Conservation (phyloP, 2,113 vertebrate species). For the Dicrurus megarhynchus region DNA sequence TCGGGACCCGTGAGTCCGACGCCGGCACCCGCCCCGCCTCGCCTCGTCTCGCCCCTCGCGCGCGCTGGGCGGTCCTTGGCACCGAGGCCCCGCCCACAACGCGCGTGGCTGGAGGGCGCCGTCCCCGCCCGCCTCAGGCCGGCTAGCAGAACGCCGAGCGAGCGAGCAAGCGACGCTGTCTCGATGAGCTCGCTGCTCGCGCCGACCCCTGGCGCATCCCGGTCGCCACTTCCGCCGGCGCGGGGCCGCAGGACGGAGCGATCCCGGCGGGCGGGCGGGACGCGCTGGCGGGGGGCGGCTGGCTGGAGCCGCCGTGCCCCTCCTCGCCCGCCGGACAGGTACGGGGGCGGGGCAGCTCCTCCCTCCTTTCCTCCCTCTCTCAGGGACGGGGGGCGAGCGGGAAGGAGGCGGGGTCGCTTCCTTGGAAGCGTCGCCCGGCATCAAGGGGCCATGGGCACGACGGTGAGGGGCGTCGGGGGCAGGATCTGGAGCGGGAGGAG, state of each 20-base stretch:
- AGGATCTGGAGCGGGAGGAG: not conserved
- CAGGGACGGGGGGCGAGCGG: not conserved
- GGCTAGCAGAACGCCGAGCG: not conserved
- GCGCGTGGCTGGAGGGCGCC: rapidly evolving
- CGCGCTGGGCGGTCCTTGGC: not conserved
- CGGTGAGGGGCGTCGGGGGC: not conserved
- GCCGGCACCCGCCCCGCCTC: no score
- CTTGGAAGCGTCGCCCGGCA: not conserved
- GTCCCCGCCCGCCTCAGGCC: not conserved
- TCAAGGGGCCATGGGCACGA: not conserved
- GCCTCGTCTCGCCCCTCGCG: not conserved
- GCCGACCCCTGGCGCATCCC: not conserved
- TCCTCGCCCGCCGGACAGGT: not conserved
- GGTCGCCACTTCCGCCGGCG: not conserved
- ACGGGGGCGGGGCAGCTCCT: not conserved
- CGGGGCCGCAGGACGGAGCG: not conserved
- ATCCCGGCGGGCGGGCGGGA: not conserved
- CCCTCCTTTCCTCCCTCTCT: not conserved
- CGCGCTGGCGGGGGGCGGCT: not conserved
- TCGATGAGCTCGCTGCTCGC: not conserved
- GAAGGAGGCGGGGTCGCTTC: not conserved
- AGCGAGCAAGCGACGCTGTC: not conserved
- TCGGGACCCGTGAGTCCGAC: no score
- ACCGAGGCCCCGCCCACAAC: not conserved
- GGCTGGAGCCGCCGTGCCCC: not conserved